Evolutionary conservation across 1,140 invertebrate species (phyloP).

Genomic region (Frieseomelitta varia): DNA sequence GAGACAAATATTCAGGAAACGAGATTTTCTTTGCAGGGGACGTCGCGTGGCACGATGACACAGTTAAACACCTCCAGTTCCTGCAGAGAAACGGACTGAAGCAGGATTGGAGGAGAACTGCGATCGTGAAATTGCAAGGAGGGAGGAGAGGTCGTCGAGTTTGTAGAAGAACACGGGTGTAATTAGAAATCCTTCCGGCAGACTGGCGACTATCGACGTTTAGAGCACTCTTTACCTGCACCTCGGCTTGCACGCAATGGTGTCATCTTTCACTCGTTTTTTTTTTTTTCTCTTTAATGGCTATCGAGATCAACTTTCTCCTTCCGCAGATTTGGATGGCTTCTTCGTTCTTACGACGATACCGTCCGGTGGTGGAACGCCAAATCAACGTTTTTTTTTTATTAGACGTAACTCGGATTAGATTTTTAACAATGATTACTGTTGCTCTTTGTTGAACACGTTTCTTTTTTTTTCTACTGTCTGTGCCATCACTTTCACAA

Average conservation of each 20-base stretch:
- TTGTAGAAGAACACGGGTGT: background rate
- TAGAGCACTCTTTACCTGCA: no score
- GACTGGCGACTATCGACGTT: background rate
- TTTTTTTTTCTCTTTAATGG: background rate
- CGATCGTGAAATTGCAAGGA: background rate
- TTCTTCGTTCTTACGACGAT: background rate
- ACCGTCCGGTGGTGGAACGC: background rate
- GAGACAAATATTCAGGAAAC: slow-evolving; percentile 27
- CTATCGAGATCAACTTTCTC: background rate
- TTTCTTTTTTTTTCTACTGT: background rate
- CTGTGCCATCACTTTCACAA: background rate
- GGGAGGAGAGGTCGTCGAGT: background rate
- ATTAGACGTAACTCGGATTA: background rate
- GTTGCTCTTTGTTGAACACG: background rate
- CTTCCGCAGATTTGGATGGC: background rate
- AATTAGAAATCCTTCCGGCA: slow-evolving; percentile 4
- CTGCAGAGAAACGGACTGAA: background rate
- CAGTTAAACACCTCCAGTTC: background rate
- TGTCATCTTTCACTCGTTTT: background rate
- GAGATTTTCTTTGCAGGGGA: slow-evolving; percentile 41
- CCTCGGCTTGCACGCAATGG: background rate
- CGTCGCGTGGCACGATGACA: background rate
- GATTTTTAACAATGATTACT: background rate
- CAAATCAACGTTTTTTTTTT: background rate
- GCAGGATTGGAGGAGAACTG: background rate